Evolutionary conservation across 2,888 invertebrate species (phyloP), one percentile per base, ranked within the genome.

Genomic region (Orthosia gothica): DNA sequence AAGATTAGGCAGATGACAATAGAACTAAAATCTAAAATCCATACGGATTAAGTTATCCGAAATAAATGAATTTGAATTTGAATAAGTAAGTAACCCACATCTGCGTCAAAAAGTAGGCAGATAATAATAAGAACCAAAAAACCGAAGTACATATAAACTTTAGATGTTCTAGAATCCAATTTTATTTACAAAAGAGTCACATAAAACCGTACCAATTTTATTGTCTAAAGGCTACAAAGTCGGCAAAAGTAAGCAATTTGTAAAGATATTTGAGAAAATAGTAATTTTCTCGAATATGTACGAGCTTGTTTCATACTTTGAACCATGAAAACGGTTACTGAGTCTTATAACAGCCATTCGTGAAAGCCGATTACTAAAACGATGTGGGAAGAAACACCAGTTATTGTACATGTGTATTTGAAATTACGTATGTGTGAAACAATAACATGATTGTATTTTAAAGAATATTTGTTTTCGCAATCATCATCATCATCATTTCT

Each of bases 311-410:
- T 70, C 26, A 55, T 63, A 67, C 58, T 66, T 70, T 23, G 54
- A 72, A 73, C 49, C 62, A 63, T 79, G 67, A 70, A 71, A 82
- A 73, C 67, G 82, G 68, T 63, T 84, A 61, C 61, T 54, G 70
- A 58, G 74, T 61, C 55, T 72, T 66, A 65, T 74, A 62, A 74
- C 61, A 79, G 52, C 65, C 69, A 68, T 79, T 82, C 68, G 54
- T 63, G 57, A 72, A 84, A 84, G 72, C 77, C 74, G 80, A 77
- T 84, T 84, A 84, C 63, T 64, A 11, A 49, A 77, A 82, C 71
- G 69, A 73, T 68, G 26, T 55, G 54, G 76, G 76, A 69, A 54
- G 52, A 71, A 5, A 9, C 16, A 23, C 67, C 79, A 45, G 45
- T 75, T 71, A 32, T 13, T 18, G 20, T 61, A 63, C 32, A 32